Evolutionary conservation across 2,888 invertebrate genomes (phyloP).

Genomic region (Plutella xylostella): DNA sequence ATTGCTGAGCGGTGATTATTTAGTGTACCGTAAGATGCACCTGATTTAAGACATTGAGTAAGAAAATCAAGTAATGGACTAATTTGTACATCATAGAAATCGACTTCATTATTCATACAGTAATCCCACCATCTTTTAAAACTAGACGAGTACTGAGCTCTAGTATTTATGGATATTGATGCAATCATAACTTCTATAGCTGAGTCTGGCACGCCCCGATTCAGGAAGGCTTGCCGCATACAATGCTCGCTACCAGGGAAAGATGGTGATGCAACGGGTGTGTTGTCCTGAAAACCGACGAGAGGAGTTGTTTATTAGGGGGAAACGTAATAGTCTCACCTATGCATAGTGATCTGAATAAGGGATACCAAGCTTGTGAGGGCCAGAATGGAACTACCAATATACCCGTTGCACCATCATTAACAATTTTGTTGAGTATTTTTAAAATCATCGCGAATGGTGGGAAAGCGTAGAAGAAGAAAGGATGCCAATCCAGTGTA

Average conservation of each 20-base stretch:
- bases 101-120: slow-evolving; percentile 5
- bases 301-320: slow-evolving; percentile 12
- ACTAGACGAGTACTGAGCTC: slow-evolving; percentile 12
- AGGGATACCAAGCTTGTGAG: not conserved
- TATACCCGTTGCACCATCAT: slow-evolving; percentile 12
- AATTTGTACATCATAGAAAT: slow-evolving; percentile 3
- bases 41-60: not conserved
- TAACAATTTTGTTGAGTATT: slow-evolving; percentile 12
- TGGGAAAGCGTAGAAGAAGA: slow-evolving; percentile 16
- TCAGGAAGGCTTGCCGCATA: slow-evolving; percentile 14
- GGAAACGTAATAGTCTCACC: slow-evolving; percentile 3
- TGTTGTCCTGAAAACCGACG: slow-evolving; percentile 14
- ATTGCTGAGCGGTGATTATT: not conserved
- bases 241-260: slow-evolving; percentile 5
- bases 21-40: not conserved
- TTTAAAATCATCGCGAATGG: slow-evolving; percentile 13
- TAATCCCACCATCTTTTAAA: slow-evolving; percentile 14
- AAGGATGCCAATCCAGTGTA: not conserved
- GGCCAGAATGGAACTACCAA: slow-evolving; percentile 9
- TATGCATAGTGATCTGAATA: not conserved
- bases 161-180: slow-evolving; percentile 14
- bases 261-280: slow-evolving; percentile 14
- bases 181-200: slow-evolving; percentile 13
- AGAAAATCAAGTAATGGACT: not conserved
- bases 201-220: slow-evolving; percentile 8